phyloP scores from a whole-genome alignment of 2,797 vertebrate species.

The Xerus rutilus region DNA sequence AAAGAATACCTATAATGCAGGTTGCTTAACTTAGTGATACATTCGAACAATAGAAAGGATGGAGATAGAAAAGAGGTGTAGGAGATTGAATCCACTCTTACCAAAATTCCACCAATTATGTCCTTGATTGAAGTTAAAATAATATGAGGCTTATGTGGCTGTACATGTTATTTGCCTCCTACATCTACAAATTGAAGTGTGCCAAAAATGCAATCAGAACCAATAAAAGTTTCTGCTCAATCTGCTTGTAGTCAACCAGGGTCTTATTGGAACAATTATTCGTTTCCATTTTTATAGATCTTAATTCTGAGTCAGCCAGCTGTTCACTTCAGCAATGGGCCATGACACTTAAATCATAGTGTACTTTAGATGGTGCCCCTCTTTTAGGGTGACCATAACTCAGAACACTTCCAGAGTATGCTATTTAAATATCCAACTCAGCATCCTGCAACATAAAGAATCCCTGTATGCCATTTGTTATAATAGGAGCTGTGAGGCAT shows the following conservation, averaged over 20 bases:
- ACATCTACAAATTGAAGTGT: slow-evolving; percentile 37
- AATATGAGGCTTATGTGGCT: not conserved
- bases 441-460: slow-evolving; percentile 81
- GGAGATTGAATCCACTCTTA: not conserved
- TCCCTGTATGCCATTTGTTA: slow-evolving; percentile 75
- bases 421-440: slow-evolving; percentile 83
- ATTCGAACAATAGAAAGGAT: slow-evolving; percentile 35
- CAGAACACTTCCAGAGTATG: slow-evolving; percentile 70
- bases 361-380: slow-evolving; percentile 54
- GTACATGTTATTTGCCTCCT: slow-evolving; percentile 36
- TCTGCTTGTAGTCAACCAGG: not conserved
- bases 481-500: slow-evolving; percentile 68
- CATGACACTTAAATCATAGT: slow-evolving; percentile 73
- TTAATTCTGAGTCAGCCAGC: slow-evolving; percentile 23
- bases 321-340: slow-evolving; percentile 44
- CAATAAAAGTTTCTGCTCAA: slow-evolving; percentile 58
- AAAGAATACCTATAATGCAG: slow-evolving; percentile 30
- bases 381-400: slow-evolving; percentile 68
- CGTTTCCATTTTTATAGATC: slow-evolving; percentile 37
- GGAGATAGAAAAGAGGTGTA: not conserved
- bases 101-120: not conserved
- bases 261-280: slow-evolving; percentile 64
- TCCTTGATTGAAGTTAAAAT: not conserved
- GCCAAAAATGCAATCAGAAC: slow-evolving; percentile 16
- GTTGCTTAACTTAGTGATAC: slow-evolving; percentile 20